Percentiles rank a stretch among this genome's conserved stretches.
phyloP scores from a whole-genome alignment of 2,888 invertebrate genomes.

The Ametastegia equiseti region DNA sequence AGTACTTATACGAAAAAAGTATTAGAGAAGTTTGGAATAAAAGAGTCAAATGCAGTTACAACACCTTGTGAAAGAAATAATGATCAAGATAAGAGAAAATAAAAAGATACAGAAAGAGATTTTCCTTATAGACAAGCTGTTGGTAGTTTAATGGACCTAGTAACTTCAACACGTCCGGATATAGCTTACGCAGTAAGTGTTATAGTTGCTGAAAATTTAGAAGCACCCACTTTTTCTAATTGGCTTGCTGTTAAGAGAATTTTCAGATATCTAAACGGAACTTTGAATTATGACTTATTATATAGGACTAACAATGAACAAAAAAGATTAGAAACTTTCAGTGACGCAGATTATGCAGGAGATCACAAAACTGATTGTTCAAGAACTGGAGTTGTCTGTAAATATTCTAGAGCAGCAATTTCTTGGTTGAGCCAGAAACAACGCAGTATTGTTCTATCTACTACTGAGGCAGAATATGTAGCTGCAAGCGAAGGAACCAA shows the following conservation, averaged over 20 bases:
- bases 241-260: constrained; percentile 21
- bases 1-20: constrained; percentile 3
- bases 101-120: neutral
- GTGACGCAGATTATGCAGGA: constrained; percentile 42
- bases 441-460: neutral
- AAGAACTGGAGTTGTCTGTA: constrained; percentile 22
- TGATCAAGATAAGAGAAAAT: neutral
- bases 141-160: constrained; percentile 10
- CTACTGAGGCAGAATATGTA: constrained; percentile 43
- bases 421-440: constrained; percentile 19
- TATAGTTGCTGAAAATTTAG: neutral
- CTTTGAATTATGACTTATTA: constrained; percentile 8
- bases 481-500: constrained; percentile 53
- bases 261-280: constrained; percentile 19
- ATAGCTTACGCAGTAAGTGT: constrained; percentile 27
- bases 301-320: constrained; percentile 19
- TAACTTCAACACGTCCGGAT: neutral
- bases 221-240: neutral
- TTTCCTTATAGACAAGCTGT: constrained; percentile 28
- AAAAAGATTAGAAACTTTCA: constrained; percentile 16
- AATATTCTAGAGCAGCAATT: constrained; percentile 12
- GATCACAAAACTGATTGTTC: constrained; percentile 37
- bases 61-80: neutral
- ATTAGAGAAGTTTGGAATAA: constrained; percentile 2
- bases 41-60: constrained; percentile 7